phyloP scores from a whole-genome alignment of 2,888 invertebrate species.

The Drepana falcataria region DNA sequence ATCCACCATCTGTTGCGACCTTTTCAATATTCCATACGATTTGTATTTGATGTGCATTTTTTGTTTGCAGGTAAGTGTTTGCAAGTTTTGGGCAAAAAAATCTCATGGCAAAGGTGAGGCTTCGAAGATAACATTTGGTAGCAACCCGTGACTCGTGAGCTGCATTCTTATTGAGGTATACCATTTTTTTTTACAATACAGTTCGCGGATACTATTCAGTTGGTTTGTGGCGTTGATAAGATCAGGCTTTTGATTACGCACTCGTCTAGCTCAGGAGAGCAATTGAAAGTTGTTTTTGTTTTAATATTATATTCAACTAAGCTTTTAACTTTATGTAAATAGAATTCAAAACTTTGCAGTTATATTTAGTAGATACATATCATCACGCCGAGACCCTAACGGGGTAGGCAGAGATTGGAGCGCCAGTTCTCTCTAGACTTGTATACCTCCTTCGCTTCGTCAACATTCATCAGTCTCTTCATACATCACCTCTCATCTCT shows the following conservation, averaged over 20 bases:
- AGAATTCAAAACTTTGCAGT: no score
- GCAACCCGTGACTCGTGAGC: conserved; percentile 47
- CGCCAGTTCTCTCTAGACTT: no score
- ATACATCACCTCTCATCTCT: no score
- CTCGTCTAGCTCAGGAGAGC: no score
- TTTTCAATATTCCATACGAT: conserved; percentile 48
- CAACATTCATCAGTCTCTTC: no score
- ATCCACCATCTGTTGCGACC: conserved; percentile 57
- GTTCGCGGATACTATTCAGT: background rate
- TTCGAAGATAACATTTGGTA: conserved; percentile 20
- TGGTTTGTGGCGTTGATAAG: background rate
- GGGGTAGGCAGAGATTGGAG: no score
- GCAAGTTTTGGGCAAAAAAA: conserved; percentile 37
- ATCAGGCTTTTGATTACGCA: background rate
- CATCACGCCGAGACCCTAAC: no score
- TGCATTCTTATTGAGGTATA: conserved; percentile 6
- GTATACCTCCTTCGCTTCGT: no score
- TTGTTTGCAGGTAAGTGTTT: conserved; percentile 56
- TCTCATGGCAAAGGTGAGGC: conserved; percentile 15
- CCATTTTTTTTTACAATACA: conserved; percentile 2
- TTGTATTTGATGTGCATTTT: conserved; percentile 55
- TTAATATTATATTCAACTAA: no score
- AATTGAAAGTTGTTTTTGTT: no score
- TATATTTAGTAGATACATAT: no score
- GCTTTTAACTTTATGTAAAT: no score